A percentile compares a stretch with the other conserved stretches of the same genome.
These are phyloP conservation scores for Drosophila parabipectinata DNA, from an alignment of 1,140 invertebrate genomes.

Conservation along the genomic window DNA sequence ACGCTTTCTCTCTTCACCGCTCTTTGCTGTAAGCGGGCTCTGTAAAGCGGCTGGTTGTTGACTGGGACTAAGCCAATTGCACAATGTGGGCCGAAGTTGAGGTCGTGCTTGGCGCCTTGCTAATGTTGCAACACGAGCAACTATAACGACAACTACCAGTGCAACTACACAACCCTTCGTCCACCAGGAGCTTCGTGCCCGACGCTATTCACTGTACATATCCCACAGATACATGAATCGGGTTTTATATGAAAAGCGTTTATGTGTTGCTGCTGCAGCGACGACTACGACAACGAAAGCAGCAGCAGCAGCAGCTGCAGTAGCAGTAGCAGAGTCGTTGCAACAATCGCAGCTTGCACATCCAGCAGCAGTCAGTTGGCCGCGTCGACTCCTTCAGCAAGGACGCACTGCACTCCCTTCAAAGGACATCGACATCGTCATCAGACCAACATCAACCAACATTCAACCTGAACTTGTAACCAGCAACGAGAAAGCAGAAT, in stretches of 20 bases:
- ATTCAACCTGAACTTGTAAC: constrained; percentile 31
- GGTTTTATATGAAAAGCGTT: constrained; percentile 37
- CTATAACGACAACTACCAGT: constrained; percentile 54
- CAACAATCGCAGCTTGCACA: constrained; percentile 78
- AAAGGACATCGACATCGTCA: constrained; percentile 28
- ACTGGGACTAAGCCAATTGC: constrained; percentile 69
- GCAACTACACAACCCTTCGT: constrained; percentile 76
- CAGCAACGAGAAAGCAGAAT: constrained; percentile 12
- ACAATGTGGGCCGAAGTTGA: constrained; percentile 60
- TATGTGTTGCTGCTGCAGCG: constrained; percentile 58
- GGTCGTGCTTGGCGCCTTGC: constrained; percentile 27
- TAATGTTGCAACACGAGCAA: constrained; percentile 58
- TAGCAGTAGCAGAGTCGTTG: constrained; percentile 44
- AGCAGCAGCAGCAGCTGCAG: constrained; percentile 24
- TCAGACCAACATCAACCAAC: background rate
- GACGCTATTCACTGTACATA: constrained; percentile 56
- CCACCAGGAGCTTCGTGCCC: constrained; percentile 59
- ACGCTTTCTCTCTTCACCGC: background rate
- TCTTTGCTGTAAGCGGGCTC: constrained; percentile 62
- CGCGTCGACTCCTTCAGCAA: constrained; percentile 79
- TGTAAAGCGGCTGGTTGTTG: constrained; percentile 69
- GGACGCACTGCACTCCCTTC: constrained; percentile 69
- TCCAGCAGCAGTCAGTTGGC: constrained; percentile 75
- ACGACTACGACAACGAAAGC: background rate
- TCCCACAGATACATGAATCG: constrained; percentile 37